These are phyloP conservation scores for Tichodroma muraria DNA, from an alignment of 2,113 vertebrate genomes.

Conservation along the genomic window DNA sequence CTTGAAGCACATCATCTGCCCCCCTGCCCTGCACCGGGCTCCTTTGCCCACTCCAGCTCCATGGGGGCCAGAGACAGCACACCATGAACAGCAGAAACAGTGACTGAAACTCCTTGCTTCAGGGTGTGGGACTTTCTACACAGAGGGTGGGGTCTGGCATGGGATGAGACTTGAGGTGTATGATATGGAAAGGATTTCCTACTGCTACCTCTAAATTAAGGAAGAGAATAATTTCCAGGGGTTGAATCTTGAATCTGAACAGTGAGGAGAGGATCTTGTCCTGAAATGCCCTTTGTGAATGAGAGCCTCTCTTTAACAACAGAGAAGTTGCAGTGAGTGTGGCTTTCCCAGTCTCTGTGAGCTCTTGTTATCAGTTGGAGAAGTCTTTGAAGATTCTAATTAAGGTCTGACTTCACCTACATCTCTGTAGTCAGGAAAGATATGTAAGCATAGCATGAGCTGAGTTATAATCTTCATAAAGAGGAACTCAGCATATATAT, in stretches of 20 bases:
- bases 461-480: neutral
- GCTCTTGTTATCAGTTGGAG: neutral
- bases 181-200: neutral
- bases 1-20: neutral
- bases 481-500: neutral
- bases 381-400: neutral
- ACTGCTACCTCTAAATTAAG: neutral
- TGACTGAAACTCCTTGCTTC: neutral
- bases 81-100: accelerated
- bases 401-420: neutral
- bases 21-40: neutral
- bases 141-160: accelerated
- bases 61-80: neutral
- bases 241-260: neutral
- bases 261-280: neutral
- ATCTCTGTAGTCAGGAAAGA: neutral
- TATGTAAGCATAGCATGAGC: neutral
- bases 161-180: neutral
- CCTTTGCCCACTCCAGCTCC: neutral
- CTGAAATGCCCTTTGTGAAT: neutral
- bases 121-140: neutral
- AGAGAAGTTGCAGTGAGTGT: neutral
- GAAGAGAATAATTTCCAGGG: neutral
- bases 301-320: neutral
- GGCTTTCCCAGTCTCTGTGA: neutral